Evolutionary conservation across 2,888 invertebrate species (phyloP), one percentile per base, ranked within the genome.

Genomic region (Harmothoe impar): DNA sequence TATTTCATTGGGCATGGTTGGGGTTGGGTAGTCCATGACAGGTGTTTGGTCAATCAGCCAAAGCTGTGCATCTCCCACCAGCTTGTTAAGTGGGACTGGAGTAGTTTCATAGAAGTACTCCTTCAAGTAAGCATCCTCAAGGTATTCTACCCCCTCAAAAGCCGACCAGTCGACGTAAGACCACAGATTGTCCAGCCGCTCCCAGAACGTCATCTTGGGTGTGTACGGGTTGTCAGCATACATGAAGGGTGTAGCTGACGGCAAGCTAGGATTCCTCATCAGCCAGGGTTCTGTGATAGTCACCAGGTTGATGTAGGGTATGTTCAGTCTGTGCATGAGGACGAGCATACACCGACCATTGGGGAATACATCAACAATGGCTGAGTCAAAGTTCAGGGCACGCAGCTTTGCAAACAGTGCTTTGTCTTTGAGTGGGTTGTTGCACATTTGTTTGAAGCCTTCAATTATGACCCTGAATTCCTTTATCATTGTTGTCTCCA

Each of bases 261-360:
- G 92, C 5, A 91, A 77, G 25, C 91, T 90, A 0, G 91, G 92
- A 29, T 89, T 91, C 10, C 92, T 72, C 29, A 35, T 51, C 51
- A 92, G 33, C 92, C 92, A 92, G 0, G 91, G 91, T 78, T 92
- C 91, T 29, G 91, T 91, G 15, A 84, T 56, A 3, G 92, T 92
- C 5, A 81, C 81, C 15, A 92, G 0, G n/a, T 62, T 43, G 0
- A 91, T 85, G 68, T 91, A 92, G 56, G 92, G 92, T 20, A 92
- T 35, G 23, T 54, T 90, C 15, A 92, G 90, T 31, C 89, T 52
- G 77, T 92, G 81, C 25, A 90, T 7, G 0, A 92, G 43, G 20
- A 90, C 56, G 29, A 86, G 88, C 29, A 88, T 29, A 43, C 92
- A 92, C n/a, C 91, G 31, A n/a, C 86, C 43, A 23, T 35, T 29